Base-by-base conservation (phyloP, 2,888 invertebrate species). In the Autographa pulchrina region DNA sequence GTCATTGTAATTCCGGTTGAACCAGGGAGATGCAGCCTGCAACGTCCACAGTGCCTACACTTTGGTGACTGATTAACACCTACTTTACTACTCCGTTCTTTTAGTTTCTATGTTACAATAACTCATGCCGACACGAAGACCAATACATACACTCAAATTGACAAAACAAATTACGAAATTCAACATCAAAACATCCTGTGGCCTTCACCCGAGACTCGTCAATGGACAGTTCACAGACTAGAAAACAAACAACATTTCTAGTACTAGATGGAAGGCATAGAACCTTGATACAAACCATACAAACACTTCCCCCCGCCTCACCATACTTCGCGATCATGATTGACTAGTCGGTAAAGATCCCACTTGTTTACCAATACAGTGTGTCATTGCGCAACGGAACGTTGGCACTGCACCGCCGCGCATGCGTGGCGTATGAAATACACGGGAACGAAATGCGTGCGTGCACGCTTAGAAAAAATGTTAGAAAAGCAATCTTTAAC, bases 321-420 rank as follows among this genome's bases (percentile, higher is more conserved):
- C 60, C 64, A 16, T 0, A 61, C 41, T 61, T 52, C 65, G 31
- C 65, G 35, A 71, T 82, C 71, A 74, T 69, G 65, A 64, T 72
- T 62, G 71, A 64, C 70, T 74, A 48, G 70, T 70, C 71, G 56
- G 71, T 60, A 74, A 82, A 75, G 75, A 81, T 73, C 68, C 68
- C 62, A 71, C 75, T 82, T 84, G 85, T 84, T 84, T 84, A 84
- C 84, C 78, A 83, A 83, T 82, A 83, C 71, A 48, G 75, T 74
- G 61, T 80, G 81, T 74, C 77, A 83, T 82, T 83, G 74, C 81
- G 83, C 83, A 83, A 83, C 69, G 68, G 75, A 84, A 77, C 78
- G 83, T 84, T 82, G 83, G 82, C 83, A 82, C 74, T 84, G 84
- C 78, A 81, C 41, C 66, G 70, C 43, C 69, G 69, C 70, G 63